These are phyloP conservation scores for Teleogryllus occipitalis DNA, from an alignment of 1,140 invertebrate genomes.

Conservation along the genomic window DNA sequence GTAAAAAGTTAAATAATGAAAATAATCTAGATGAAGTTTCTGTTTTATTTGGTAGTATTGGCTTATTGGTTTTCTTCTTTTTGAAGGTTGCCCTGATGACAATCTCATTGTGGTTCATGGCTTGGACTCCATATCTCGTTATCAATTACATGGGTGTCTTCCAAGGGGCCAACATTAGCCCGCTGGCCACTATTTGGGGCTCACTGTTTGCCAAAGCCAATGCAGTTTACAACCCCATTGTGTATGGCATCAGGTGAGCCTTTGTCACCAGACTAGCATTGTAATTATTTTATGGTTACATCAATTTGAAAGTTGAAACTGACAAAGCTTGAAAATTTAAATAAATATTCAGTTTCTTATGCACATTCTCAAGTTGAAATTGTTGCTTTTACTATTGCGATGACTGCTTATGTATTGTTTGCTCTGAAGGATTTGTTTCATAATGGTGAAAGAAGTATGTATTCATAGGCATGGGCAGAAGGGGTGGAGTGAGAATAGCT, in stretches of 20 bases:
- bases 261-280: too few species aligned
- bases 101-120: conserved; percentile 72
- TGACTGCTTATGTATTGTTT: too few species aligned
- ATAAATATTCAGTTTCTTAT: neutral
- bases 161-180: conserved; percentile 52
- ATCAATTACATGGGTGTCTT: conserved; percentile 73
- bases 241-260: conserved; percentile 65
- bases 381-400: too few species aligned
- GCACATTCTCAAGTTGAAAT: neutral
- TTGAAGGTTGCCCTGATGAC: conserved; percentile 65
- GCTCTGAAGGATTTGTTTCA: too few species aligned
- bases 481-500: too few species aligned
- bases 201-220: conserved; percentile 70
- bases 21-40: too few species aligned
- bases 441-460: too few species aligned
- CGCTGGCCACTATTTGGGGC: conserved; percentile 67
- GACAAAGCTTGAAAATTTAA: neutral
- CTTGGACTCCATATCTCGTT: conserved; percentile 76
- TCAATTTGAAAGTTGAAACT: neutral
- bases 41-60: too few species aligned
- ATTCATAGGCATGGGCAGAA: too few species aligned
- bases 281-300: too few species aligned
- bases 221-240: conserved; percentile 72
- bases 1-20: too few species aligned
- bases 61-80: too few species aligned